Conservation (phyloP, 2,113 vertebrate genomes). For the Malurus elegans region DNA sequence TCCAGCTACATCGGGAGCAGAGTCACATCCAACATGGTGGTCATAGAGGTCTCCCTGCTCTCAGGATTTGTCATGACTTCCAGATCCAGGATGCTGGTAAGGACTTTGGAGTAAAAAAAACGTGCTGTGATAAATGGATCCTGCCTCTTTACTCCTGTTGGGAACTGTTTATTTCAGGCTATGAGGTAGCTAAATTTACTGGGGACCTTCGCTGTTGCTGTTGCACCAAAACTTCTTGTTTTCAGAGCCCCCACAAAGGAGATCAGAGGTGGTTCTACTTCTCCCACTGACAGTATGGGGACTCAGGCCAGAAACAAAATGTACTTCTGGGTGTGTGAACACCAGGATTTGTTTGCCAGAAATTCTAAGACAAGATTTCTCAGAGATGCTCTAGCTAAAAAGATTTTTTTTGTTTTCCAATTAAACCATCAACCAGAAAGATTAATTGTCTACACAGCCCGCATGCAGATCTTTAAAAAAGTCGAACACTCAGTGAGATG, state of each 20-base stretch:
- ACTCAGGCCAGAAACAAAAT: neutral
- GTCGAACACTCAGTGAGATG: neutral
- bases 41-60: slow-evolving; percentile 62
- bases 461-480: neutral
- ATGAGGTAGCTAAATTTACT: neutral
- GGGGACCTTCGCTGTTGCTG: neutral
- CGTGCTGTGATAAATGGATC: neutral
- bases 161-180: neutral
- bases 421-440: neutral
- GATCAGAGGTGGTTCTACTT: neutral
- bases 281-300: neutral
- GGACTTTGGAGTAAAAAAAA: neutral
- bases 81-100: slow-evolving; percentile 36
- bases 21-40: slow-evolving; percentile 68
- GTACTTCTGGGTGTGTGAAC: neutral
- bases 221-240: neutral
- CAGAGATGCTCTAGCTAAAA: neutral
- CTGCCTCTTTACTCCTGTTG: neutral
- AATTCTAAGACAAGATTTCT: neutral
- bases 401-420: neutral
- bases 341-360: neutral
- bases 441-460: neutral
- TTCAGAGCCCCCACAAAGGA: neutral
- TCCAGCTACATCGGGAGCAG: slow-evolving; percentile 59
- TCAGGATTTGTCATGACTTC: slow-evolving; percentile 45